Percentiles rank a stretch among this genome's conserved stretches.
Conservation (phyloP, 2,797 vertebrate genomes). For the Hyperoplus immaculatus region DNA sequence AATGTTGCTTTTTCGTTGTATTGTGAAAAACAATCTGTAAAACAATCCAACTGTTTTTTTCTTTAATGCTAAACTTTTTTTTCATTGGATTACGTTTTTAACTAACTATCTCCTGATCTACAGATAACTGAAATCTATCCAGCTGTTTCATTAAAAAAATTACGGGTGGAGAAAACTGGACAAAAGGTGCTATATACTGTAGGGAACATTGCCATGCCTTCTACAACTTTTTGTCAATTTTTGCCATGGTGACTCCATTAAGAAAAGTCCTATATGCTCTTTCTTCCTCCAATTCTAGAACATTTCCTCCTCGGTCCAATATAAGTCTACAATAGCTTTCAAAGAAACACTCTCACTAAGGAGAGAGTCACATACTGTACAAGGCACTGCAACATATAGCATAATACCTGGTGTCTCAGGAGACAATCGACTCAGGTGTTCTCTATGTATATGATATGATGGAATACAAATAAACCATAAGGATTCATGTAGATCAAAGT, state of each 20-base stretch:
- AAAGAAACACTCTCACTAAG: conserved; percentile 5
- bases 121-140: conserved; percentile 21
- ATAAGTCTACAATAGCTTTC: conserved; percentile 11
- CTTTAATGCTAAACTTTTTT: neutral
- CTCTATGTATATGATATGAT: neutral
- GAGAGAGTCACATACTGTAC: neutral
- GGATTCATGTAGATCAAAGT: neutral
- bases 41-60: neutral
- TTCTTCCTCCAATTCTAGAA: conserved; percentile 24
- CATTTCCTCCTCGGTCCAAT: neutral
- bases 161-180: neutral
- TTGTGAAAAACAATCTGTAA: neutral
- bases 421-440: neutral
- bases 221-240: too few relatives aligned
- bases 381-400: conserved; percentile 9
- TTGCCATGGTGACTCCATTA: neutral
- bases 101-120: conserved; percentile 1
- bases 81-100: conserved; percentile 4
- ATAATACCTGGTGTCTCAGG: conserved; percentile 18
- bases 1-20: neutral
- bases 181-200: neutral
- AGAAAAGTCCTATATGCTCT: conserved; percentile 5
- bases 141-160: neutral
- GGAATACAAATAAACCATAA: neutral
- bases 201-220: neutral